Conservation (phyloP, 2,888 invertebrate genomes). For the Drosophila borealis region DNA sequence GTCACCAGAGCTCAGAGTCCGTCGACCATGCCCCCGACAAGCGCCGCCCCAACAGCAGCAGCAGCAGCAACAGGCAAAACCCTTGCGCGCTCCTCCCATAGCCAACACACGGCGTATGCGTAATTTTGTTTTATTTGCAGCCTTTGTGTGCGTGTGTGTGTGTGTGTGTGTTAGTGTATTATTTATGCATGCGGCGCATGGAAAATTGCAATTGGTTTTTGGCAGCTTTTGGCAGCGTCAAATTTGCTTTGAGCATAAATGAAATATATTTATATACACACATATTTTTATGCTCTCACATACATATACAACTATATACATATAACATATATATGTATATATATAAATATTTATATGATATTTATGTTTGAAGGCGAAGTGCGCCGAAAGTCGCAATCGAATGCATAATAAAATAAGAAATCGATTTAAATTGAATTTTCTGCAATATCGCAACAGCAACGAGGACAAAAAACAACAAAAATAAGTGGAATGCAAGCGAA, state of each 20-base stretch:
- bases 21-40: neutral
- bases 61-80: neutral
- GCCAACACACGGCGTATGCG: slow-evolving; percentile 71
- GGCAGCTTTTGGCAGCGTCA: slow-evolving; percentile 63
- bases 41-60: neutral
- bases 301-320: slow-evolving; percentile 1
- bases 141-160: slow-evolving; percentile 32
- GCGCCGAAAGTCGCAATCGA: slow-evolving; percentile 39
- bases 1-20: slow-evolving; percentile 57
- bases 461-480: slow-evolving; percentile 5
- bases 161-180: slow-evolving; percentile 55
- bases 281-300: slow-evolving; percentile 10
- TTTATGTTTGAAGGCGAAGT: slow-evolving; percentile 21
- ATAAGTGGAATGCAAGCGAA: slow-evolving; percentile 11
- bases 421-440: slow-evolving; percentile 47
- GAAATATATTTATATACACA: slow-evolving; percentile 47
- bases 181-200: slow-evolving; percentile 77
- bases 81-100: neutral
- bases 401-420: slow-evolving; percentile 52
- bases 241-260: slow-evolving; percentile 72
- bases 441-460: slow-evolving; percentile 16
- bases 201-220: slow-evolving; percentile 78
- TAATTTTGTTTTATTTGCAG: slow-evolving; percentile 74
- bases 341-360: slow-evolving; percentile 17
- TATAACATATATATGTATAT: slow-evolving; percentile 7